Conservation (phyloP, 2,797 vertebrate species). For the Petrocephalus schoutedeni region DNA sequence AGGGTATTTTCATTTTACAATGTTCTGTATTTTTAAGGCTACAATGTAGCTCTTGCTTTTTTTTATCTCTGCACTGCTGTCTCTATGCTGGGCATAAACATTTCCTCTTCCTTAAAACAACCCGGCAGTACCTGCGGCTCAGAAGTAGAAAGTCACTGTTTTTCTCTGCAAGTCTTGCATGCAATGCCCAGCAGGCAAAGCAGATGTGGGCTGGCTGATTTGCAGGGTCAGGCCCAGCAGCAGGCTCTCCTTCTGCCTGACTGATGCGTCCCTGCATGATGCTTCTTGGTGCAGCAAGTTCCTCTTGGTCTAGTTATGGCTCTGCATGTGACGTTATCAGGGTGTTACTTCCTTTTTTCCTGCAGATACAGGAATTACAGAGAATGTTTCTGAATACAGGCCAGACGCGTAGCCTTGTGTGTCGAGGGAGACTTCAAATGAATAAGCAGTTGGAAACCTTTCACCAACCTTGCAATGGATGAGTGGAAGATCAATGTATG, state of each 20-base stretch:
- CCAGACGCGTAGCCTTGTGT: neutral
- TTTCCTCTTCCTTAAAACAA: neutral
- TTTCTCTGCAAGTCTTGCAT: neutral
- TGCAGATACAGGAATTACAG: neutral
- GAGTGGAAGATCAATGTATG: neutral
- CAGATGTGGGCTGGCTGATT: neutral
- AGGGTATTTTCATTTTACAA: neutral
- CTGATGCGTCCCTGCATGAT: neutral
- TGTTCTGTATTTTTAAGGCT: neutral
- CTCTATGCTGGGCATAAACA: neutral
- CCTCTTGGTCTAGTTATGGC: neutral
- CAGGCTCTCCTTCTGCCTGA: neutral
- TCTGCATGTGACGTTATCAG: neutral
- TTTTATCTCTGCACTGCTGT: neutral
- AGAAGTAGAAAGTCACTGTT: neutral
- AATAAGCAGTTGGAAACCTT: neutral
- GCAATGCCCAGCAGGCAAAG: neutral
- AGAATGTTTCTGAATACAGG: neutral
- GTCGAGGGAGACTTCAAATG: neutral
- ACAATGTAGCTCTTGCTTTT: neutral
- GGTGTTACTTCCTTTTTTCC: neutral
- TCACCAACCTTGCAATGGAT: neutral
- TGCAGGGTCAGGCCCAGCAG: neutral
- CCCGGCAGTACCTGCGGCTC: neutral
- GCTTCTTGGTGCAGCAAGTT: neutral